Evolutionary conservation across 2,113 vertebrate species (phyloP).

Genomic region (Microtus oregoni): DNA sequence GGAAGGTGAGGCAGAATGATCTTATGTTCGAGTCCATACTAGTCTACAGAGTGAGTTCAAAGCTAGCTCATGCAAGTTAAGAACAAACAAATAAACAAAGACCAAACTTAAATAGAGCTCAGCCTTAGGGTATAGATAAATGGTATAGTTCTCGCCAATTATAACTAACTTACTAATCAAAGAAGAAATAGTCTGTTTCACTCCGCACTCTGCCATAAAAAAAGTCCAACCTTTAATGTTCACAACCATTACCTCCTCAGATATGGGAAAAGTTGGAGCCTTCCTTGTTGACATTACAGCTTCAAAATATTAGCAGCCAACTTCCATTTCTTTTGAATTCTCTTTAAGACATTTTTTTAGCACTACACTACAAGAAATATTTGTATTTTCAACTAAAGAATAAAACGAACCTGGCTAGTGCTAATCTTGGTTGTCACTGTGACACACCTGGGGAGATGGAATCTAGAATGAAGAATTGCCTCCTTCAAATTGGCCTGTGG

Average conservation of each 20-base stretch:
- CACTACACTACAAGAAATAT: no score
- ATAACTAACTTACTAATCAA: neutral
- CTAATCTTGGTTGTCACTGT: neutral
- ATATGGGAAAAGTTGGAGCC: no score
- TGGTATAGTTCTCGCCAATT: neutral
- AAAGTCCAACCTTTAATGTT: neutral
- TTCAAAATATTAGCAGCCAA: no score
- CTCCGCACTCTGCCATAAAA: neutral
- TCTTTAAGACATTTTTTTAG: neutral
- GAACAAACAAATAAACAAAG: neutral
- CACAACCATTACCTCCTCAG: neutral
- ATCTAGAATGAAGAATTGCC: neutral
- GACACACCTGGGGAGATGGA: neutral
- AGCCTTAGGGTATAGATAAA: neutral
- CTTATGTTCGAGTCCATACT: neutral
- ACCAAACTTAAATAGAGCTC: neutral
- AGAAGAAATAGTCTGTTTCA: neutral
- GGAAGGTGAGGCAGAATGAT: neutral
- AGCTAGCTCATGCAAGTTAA: neutral
- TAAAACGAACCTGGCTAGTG: neutral
- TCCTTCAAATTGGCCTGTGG: neutral
- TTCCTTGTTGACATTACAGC: fast-evolving
- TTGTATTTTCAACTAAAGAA: neutral
- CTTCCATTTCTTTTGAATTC: neutral
- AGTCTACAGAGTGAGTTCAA: neutral